Percentiles rank a stretch among this genome's conserved stretches.
phyloP scores from a whole-genome alignment of 2,797 vertebrate genomes.

The Hylomyscus alleni region DNA sequence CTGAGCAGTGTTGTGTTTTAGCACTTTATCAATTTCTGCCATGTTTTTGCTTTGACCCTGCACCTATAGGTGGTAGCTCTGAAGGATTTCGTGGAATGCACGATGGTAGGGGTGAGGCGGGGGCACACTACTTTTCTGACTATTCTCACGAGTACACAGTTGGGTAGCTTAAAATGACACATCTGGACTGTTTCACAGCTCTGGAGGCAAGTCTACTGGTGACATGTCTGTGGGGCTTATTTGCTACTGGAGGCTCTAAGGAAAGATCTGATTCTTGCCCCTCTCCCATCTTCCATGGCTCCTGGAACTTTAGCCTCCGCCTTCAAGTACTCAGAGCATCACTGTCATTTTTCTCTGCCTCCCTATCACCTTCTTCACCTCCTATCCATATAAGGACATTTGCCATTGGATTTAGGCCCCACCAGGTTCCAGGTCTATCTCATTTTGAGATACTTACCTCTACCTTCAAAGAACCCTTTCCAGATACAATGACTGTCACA shows the following conservation, averaged over 20 bases:
- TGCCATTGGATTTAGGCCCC: neutral
- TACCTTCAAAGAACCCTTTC: slow-evolving; percentile 5
- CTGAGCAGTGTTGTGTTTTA: slow-evolving; percentile 6
- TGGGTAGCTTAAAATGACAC: neutral
- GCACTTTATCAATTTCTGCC: slow-evolving; percentile 20
- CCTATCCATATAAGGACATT: neutral
- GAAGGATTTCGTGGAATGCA: neutral
- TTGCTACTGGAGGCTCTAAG: neutral
- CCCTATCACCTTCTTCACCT: neutral
- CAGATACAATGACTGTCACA: neutral
- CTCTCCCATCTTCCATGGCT: neutral
- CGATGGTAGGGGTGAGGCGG: neutral
- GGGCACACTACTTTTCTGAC: neutral
- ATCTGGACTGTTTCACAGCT: neutral
- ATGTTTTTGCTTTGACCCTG: neutral
- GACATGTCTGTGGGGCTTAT: neutral
- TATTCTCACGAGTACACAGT: neutral
- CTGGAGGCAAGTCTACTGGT: neutral
- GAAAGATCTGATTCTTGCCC: neutral
- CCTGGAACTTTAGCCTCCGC: neutral
- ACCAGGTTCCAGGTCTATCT: neutral
- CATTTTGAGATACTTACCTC: neutral
- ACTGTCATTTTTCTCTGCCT: neutral
- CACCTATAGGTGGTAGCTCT: neutral
- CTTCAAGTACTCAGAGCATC: neutral